A percentile compares a stretch with the other conserved stretches of the same genome.
Conservation (phyloP, 2,797 vertebrate species). For the Melanotaenia parkinsoni region DNA sequence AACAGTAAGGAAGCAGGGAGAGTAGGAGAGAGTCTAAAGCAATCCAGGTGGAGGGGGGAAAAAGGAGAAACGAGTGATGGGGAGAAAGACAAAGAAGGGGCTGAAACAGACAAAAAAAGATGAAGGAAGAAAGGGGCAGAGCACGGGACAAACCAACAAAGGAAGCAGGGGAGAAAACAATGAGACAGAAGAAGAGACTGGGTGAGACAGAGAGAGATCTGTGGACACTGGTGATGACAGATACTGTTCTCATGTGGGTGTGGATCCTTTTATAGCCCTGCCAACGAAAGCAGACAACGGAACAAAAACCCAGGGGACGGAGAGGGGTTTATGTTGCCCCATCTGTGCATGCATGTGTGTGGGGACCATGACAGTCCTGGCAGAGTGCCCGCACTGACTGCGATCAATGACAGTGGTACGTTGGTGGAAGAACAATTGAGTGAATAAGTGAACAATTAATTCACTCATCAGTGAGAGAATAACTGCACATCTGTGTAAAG, state of each 20-base stretch:
- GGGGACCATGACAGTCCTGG: slow-evolving; percentile 61
- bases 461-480: slow-evolving; percentile 35
- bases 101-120: slow-evolving; percentile 41
- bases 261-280: slow-evolving; percentile 74
- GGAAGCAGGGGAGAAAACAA: slow-evolving; percentile 55
- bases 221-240: slow-evolving; percentile 71
- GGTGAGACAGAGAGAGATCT: slow-evolving; percentile 58
- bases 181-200: slow-evolving; percentile 42
- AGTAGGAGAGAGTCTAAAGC: slow-evolving; percentile 30
- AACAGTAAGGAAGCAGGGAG: slow-evolving; percentile 28
- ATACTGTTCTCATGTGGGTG: slow-evolving; percentile 74
- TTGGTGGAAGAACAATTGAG: slow-evolving; percentile 32
- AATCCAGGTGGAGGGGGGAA: slow-evolving; percentile 58
- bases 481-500: slow-evolving; percentile 24
- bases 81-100: slow-evolving; percentile 28
- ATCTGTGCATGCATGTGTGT: slow-evolving; percentile 52
- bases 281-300: slow-evolving; percentile 78
- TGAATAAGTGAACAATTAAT: slow-evolving; percentile 47
- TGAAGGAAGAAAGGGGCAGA: slow-evolving; percentile 47
- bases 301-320: slow-evolving; percentile 65
- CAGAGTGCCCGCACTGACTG: slow-evolving; percentile 51
- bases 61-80: slow-evolving; percentile 25
- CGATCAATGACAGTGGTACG: slow-evolving; percentile 52
- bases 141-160: slow-evolving; percentile 55
- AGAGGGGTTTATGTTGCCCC: slow-evolving; percentile 61